Evolutionary conservation across 1,140 invertebrate species (phyloP).

Genomic region (Anagrus nilaparvatae): DNA sequence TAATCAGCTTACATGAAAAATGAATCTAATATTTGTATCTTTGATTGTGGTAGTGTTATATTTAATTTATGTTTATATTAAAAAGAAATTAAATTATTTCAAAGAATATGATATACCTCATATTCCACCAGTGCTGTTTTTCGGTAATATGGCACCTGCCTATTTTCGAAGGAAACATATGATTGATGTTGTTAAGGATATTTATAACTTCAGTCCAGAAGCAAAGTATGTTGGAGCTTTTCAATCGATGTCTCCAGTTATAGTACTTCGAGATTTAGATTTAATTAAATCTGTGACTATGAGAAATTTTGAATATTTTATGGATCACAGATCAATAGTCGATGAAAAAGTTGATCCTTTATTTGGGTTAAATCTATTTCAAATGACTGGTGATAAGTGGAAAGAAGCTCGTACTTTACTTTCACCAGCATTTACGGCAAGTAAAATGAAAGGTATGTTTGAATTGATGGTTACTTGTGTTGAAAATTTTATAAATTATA

Average conservation of each 20-base stretch:
- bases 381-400: slow-evolving; percentile 31
- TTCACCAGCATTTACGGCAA: slow-evolving; percentile 34
- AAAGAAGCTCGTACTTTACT: slow-evolving; percentile 30
- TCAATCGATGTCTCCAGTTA: slow-evolving; percentile 17
- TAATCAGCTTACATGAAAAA: too few relatives aligned
- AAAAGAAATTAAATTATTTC: too few relatives aligned
- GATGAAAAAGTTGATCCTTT: slow-evolving; percentile 27
- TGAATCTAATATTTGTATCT: too few relatives aligned
- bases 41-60: too few relatives aligned
- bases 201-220: slow-evolving; percentile 13
- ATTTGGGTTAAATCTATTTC: slow-evolving; percentile 26
- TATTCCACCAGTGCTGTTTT: too few relatives aligned
- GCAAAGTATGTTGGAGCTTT: slow-evolving; percentile 22
- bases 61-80: too few relatives aligned
- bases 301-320: slow-evolving; percentile 38
- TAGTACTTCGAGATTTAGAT: slow-evolving; percentile 35
- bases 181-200: too few relatives aligned
- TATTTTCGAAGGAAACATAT: too few relatives aligned
- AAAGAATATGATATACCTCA: too few relatives aligned
- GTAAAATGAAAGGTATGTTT: slow-evolving; percentile 34
- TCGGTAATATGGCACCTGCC: too few relatives aligned
- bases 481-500: slow-evolving; percentile 23
- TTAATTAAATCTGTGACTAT: slow-evolving; percentile 36
- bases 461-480: slow-evolving; percentile 24
- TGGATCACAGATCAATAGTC: slow-evolving; percentile 28